Evolutionary conservation across 2,797 vertebrate species (phyloP).

Genomic region (Enteromius unitaeniatus): DNA sequence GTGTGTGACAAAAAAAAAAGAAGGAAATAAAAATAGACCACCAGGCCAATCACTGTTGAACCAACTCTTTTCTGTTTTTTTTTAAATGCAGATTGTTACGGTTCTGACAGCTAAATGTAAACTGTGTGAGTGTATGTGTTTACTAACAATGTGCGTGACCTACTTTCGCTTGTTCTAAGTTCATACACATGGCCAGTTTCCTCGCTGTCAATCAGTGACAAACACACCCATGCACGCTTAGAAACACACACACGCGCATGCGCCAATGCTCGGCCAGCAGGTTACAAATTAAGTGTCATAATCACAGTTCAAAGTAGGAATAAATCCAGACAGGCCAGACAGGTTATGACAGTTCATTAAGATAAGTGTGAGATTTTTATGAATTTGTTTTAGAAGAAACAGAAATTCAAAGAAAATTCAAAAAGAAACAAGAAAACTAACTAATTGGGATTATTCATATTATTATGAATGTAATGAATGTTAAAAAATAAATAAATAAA

Average conservation of each 20-base stretch:
- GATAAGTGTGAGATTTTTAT: not conserved
- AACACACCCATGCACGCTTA: constrained; percentile 61
- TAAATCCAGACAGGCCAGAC: constrained; percentile 6
- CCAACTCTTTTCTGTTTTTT: not conserved
- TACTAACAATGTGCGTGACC: constrained; percentile 67
- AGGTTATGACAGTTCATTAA: constrained; percentile 5
- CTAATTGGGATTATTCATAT: too few relatives aligned
- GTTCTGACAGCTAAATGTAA: not conserved
- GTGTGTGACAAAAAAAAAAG: not conserved
- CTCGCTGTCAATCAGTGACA: constrained; percentile 71
- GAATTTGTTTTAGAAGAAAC: not conserved
- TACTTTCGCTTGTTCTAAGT: constrained; percentile 71
- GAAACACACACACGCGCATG: constrained; percentile 7
- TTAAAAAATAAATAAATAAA: not conserved
- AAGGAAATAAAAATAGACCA: constrained; percentile 17
- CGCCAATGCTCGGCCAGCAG: not conserved
- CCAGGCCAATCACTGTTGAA: constrained; percentile 13
- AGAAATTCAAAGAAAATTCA: not conserved
- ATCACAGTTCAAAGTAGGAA: not conserved
- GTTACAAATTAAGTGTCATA: constrained; percentile 25
- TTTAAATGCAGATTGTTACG: not conserved
- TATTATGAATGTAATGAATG: not conserved
- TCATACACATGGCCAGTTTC: constrained; percentile 66
- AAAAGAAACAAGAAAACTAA: not conserved
- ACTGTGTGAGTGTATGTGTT: constrained; percentile 35